phyloP scores from a whole-genome alignment of 2,113 vertebrate species.

The Pyrgilauda ruficollis region DNA sequence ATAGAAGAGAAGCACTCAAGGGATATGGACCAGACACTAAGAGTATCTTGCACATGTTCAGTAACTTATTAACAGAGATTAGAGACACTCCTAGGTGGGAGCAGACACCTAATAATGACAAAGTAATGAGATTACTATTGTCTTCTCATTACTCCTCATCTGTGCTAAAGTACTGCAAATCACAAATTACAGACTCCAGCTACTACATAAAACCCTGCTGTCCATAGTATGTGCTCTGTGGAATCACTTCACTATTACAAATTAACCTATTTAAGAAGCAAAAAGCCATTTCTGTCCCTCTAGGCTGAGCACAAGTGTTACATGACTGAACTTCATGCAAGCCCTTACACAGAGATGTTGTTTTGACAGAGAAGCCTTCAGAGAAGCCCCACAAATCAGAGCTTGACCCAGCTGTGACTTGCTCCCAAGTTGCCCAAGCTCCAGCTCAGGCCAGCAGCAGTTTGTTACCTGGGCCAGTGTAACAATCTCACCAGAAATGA shows the following conservation, averaged over 20 bases:
- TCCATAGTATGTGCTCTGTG: accelerated
- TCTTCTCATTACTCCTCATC: neutral
- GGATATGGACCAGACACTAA: neutral
- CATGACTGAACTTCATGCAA: neutral
- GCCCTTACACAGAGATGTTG: neutral
- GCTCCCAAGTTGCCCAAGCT: neutral
- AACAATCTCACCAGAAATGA: neutral
- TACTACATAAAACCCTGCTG: neutral
- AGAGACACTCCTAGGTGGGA: neutral
- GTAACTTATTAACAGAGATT: neutral
- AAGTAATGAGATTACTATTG: neutral
- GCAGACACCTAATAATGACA: neutral
- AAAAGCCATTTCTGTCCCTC: neutral
- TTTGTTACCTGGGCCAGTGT: neutral
- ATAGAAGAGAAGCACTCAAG: neutral
- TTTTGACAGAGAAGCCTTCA: neutral
- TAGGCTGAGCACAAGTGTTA: neutral
- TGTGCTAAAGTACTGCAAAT: neutral
- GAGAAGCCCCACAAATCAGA: neutral
- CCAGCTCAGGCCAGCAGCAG: neutral
- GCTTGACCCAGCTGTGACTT: neutral
- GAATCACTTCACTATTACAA: neutral
- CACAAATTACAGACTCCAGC: neutral
- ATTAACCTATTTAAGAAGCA: neutral
- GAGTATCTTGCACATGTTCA: neutral